A percentile compares a stretch with the other conserved stretches of the same genome.
phyloP scores from a whole-genome alignment of 2,888 invertebrate species.

The Brachyptera putata region DNA sequence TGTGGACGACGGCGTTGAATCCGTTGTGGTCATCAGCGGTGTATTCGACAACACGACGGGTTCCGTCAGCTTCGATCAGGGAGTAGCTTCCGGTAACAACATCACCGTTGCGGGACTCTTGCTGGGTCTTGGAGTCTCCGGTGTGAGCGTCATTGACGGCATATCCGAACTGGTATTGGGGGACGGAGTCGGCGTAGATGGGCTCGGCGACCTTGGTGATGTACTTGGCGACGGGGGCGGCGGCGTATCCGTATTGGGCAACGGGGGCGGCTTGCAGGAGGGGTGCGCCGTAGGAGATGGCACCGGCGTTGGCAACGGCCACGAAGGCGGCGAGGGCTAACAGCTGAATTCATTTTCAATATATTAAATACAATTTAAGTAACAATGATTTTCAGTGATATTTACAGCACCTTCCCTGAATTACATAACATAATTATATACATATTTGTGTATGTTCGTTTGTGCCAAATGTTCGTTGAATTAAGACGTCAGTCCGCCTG shows the following conservation, averaged over 20 bases:
- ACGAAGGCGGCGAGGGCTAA: slow-evolving; percentile 37
- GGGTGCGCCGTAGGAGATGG: slow-evolving; percentile 28
- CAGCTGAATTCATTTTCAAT: too few relatives aligned
- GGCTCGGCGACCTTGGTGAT: slow-evolving; percentile 22
- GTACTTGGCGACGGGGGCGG: slow-evolving; percentile 13
- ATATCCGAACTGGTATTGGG: slow-evolving; percentile 24
- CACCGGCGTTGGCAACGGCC: slow-evolving; percentile 37
- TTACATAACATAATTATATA: too few relatives aligned
- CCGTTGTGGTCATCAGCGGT: slow-evolving; percentile 50
- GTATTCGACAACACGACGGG: slow-evolving; percentile 51
- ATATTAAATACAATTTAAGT: too few relatives aligned
- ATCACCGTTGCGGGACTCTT: slow-evolving; percentile 51
- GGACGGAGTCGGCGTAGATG: slow-evolving; percentile 26
- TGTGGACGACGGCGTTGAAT: slow-evolving; percentile 51
- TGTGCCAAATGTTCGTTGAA: too few relatives aligned
- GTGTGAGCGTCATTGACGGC: slow-evolving; percentile 49
- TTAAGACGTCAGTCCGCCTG: too few relatives aligned
- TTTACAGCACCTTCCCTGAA: too few relatives aligned
- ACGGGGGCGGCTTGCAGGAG: slow-evolving; percentile 26
- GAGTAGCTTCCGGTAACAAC: slow-evolving; percentile 51
- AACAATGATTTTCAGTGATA: too few relatives aligned
- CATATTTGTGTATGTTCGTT: too few relatives aligned
- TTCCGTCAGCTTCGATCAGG: slow-evolving; percentile 51
- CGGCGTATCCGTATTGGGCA: slow-evolving; percentile 23
- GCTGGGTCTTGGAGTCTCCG: slow-evolving; percentile 52